Percentiles rank a stretch among this genome's conserved stretches.
Evolutionary conservation across 2,888 invertebrate genomes (phyloP).

Genomic region (Eilema caniola): DNA sequence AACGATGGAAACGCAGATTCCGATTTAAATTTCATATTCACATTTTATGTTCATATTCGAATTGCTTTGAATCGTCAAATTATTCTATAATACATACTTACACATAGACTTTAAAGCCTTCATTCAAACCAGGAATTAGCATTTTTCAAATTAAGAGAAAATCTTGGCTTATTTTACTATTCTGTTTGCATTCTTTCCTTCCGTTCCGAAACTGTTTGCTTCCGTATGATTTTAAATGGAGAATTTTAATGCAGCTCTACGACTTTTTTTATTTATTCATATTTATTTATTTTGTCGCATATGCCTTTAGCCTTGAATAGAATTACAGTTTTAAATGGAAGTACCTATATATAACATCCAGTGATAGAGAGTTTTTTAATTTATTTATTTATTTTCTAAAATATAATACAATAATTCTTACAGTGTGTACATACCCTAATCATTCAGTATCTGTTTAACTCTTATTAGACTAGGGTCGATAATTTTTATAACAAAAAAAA

Average conservation of each 20-base stretch:
- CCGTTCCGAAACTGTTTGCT: constrained; percentile 12
- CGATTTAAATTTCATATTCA: not conserved
- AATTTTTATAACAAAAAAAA: too few relatives aligned
- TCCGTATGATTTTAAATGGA: constrained; percentile 15
- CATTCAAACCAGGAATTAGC: not conserved
- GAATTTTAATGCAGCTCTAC: constrained; percentile 17
- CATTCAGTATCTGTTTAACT: too few relatives aligned
- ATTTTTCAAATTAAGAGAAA: constrained; percentile 31
- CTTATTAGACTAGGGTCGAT: too few relatives aligned
- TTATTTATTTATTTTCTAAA: too few relatives aligned
- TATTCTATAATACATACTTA: not conserved
- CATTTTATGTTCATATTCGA: not conserved
- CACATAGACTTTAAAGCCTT: not conserved
- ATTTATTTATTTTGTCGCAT: constrained; percentile 14
- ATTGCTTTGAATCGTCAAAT: constrained; percentile 1
- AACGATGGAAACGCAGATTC: not conserved
- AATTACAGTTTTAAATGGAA: too few relatives aligned
- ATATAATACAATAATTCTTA: too few relatives aligned
- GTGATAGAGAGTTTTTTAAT: too few relatives aligned
- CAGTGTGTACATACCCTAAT: too few relatives aligned
- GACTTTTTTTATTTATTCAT: constrained; percentile 7
- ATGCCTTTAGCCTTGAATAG: not conserved
- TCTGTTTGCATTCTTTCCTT: constrained; percentile 23
- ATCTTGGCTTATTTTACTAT: constrained; percentile 20
- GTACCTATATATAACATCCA: too few relatives aligned